Conservation (phyloP, 2,113 vertebrate genomes). For the Eudyptes chrysolophus region DNA sequence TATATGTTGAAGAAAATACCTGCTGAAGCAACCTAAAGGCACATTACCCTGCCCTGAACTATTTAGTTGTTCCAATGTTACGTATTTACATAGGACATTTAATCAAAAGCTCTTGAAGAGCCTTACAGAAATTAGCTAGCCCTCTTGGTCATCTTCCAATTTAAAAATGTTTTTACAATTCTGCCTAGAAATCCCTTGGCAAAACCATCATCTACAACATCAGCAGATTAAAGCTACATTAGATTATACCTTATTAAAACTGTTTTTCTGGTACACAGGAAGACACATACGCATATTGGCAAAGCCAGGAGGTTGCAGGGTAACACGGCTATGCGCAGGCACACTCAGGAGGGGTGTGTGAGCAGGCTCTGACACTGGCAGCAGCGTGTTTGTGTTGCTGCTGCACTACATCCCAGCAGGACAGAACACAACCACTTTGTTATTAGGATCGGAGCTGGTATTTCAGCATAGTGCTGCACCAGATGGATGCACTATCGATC, state of each 20-base stretch:
- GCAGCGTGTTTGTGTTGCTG: not conserved
- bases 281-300: accelerated
- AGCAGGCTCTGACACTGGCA: not conserved
- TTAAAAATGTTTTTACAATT: not conserved
- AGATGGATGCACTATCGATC: not conserved
- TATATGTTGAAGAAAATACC: not conserved
- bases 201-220: not conserved
- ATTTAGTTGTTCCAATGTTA: not conserved
- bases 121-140: not conserved
- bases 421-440: not conserved
- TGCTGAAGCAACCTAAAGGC: not conserved
- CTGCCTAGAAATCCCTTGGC: not conserved
- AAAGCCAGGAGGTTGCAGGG: not conserved
- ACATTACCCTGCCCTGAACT: not conserved
- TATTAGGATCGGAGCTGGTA: not conserved
- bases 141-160: not conserved
- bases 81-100: not conserved
- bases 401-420: not conserved
- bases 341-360: not conserved
- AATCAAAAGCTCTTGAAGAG: not conserved
- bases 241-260: not conserved
- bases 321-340: not conserved
- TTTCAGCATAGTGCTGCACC: not conserved
- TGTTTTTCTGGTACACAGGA: not conserved
- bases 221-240: not conserved